Evolutionary conservation across 2,888 invertebrate genomes (phyloP).

Genomic region (Camptogramma bilineatum): DNA sequence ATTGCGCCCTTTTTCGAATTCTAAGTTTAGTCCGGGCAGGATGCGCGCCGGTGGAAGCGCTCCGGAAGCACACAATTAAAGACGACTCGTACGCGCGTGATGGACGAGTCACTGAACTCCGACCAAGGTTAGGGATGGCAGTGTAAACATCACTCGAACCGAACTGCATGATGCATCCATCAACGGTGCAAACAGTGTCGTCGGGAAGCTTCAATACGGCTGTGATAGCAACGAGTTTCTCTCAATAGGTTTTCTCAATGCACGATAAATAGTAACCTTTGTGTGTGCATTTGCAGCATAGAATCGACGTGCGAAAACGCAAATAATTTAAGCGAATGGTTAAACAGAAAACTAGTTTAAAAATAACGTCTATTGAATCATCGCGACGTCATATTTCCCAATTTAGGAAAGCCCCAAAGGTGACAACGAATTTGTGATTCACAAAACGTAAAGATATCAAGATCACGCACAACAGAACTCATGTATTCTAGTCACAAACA

Average conservation of each 20-base stretch:
- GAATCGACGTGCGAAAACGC: conserved; percentile 18
- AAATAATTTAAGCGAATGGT: conserved; percentile 9
- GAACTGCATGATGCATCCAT: too few species aligned
- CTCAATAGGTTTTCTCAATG: conserved; percentile 18
- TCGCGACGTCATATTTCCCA: conserved; percentile 15
- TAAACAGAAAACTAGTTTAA: conserved; percentile 2
- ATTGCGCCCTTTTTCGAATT: conserved; percentile 39
- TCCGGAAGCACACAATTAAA: conserved; percentile 75
- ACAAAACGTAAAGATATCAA: conserved; percentile 15
- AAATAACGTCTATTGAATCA: conserved; percentile 19
- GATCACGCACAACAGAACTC: conserved; percentile 24
- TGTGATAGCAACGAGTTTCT: conserved; percentile 29
- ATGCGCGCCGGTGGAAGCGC: conserved; percentile 70
- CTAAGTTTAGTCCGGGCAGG: conserved; percentile 57
- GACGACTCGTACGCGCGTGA: conserved; percentile 59
- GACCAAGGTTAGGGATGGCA: conserved; percentile 73
- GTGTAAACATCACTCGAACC: conserved; percentile 63
- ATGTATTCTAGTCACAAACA: conserved; percentile 33
- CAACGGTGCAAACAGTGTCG: conserved; percentile 70
- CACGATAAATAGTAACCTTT: conserved; percentile 16
- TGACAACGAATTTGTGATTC: conserved; percentile 23
- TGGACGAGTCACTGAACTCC: conserved; percentile 72
- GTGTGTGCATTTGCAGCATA: conserved; percentile 10
- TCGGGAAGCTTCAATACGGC: conserved; percentile 38
- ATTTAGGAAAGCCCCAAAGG: conserved; percentile 25